These are phyloP conservation scores for Pelusios castaneus DNA, from an alignment of 2,113 vertebrate species.

Conservation along the genomic window DNA sequence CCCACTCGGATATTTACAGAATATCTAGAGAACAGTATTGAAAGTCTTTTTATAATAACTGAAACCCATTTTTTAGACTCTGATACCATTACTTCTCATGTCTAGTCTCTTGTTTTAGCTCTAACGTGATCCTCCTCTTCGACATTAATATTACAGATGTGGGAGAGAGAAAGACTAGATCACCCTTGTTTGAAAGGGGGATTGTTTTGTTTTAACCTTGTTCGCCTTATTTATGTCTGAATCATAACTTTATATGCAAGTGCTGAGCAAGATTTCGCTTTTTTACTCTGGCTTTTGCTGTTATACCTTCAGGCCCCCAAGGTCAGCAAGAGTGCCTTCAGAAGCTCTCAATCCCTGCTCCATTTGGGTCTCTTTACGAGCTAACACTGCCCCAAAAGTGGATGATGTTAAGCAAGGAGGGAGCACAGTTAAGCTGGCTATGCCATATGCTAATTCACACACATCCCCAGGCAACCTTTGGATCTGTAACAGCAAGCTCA, in stretches of 20 bases:
- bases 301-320: not conserved
- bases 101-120: conserved; percentile 31
- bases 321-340: fast-evolving
- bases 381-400: not conserved
- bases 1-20: conserved; percentile 60
- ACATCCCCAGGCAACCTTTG: not conserved
- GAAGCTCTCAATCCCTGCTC: not conserved
- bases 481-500: not conserved
- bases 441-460: not conserved
- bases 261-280: not conserved
- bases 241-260: not conserved
- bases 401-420: not conserved
- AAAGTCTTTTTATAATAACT: conserved; percentile 59
- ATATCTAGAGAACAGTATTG: conserved; percentile 66
- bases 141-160: conserved; percentile 35
- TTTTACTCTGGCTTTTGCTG: not conserved
- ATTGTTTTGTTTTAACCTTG: conserved; percentile 5
- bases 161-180: conserved; percentile 24
- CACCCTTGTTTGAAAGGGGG: not conserved
- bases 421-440: not conserved
- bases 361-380: not conserved
- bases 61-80: conserved; percentile 34
- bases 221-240: not conserved
- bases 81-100: conserved; percentile 47
- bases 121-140: conserved; percentile 17